Evolutionary conservation across 2,888 invertebrate species (phyloP).

Genomic region (Epinotia nisella): DNA sequence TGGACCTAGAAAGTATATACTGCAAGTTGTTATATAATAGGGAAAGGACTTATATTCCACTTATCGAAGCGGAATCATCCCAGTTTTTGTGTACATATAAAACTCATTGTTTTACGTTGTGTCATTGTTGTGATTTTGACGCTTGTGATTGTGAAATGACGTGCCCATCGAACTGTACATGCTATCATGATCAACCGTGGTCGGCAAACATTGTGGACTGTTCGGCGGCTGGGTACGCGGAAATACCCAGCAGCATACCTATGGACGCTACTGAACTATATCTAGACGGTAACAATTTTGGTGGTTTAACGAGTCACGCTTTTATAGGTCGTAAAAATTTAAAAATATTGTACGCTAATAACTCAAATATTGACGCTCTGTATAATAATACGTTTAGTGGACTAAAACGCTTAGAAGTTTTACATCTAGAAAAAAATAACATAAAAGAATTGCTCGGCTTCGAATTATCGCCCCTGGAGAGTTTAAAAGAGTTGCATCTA

Average conservation of each 20-base stretch:
- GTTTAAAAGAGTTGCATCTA: constrained; percentile 93
- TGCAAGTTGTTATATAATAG: constrained; percentile 94
- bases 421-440: constrained; percentile 95
- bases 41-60: constrained; percentile 92
- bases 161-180: constrained; percentile 96
- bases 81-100: constrained; percentile 97
- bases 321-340: constrained; percentile 97
- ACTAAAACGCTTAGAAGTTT: constrained; percentile 89
- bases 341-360: constrained; percentile 93
- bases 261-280: constrained; percentile 98
- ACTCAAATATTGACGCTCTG: constrained; percentile 92
- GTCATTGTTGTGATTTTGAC: constrained; percentile 98
- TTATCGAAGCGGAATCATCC: constrained; percentile 93
- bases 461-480: constrained; percentile 92
- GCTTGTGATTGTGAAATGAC: constrained; percentile 99
- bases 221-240: constrained; percentile 91
- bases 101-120: constrained; percentile 96
- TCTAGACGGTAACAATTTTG: constrained; percentile 95
- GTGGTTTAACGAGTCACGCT: constrained; percentile 93
- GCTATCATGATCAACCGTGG: constrained; percentile 98
- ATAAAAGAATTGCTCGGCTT: constrained; percentile 91
- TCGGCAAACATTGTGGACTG: constrained; percentile 97
- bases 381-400: constrained; percentile 97
- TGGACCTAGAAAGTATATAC: constrained; percentile 95
- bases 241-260: constrained; percentile 94